Base-by-base conservation (phyloP, 2,113 vertebrate species). In the Cranoglanis bouderius region DNA sequence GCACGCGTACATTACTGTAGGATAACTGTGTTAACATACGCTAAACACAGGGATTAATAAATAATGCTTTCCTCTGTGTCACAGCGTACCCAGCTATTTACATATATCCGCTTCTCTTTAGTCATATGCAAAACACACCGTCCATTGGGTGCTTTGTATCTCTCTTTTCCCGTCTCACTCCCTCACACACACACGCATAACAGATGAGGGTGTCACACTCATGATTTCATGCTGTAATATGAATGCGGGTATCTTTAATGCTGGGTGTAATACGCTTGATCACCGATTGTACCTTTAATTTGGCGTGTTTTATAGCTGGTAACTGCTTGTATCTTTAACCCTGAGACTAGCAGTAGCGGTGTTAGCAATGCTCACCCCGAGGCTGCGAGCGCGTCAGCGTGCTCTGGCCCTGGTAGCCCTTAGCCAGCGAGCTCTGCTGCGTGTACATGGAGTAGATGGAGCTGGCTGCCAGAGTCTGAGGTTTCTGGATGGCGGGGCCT, bases 371-470 rank as follows among this genome's bases (percentile, higher is more conserved):
- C 87, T 91, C 49, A 98, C 98, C 94, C 6, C 97, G 91, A 80
- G 95, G 92, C 24, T 97, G 97, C 0, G 96, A 94, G 90, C 96
- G 96, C 0, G 96, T 96, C 91, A 98, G 89, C 0, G 97, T 97
- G 0, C 96, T 97, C 89, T 97, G 96, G 70, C 97, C 95, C 59
- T 97, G 97, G 93, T 97, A 96, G 93, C 95, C 96, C 89, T 97
- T 98, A 4, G 96, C 97, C 0, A 95, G 96, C 0, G 94, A 95
- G 81, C 94, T 95, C 35, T 97, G 97, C 77, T 97, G 96, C 0
- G 98, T 99, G 87, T 99, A 99, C 98, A 99, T 98, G 87, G 97
- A 97, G 85, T 98, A 98, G 91, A 99, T 99, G 14, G 97, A 99
- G 74, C 98, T 98, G 0, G 97, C 92, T 0, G 98, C 96, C 92